These are phyloP conservation scores for Onychomys arenicola DNA, from an alignment of 2,797 vertebrate genomes.

Conservation along the genomic window DNA sequence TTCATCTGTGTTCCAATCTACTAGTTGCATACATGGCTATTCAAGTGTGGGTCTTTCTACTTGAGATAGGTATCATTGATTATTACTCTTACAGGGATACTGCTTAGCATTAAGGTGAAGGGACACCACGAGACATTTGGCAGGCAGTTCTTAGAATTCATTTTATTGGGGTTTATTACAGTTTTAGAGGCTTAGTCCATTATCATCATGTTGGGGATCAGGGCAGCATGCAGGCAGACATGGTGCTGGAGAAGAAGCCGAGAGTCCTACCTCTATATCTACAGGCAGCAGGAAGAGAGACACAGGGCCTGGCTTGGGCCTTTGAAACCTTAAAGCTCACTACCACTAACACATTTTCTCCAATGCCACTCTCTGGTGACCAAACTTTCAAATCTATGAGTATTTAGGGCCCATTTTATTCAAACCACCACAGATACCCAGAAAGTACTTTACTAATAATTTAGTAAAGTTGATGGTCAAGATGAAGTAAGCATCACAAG, in stretches of 20 bases:
- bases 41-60: not conserved
- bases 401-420: not conserved
- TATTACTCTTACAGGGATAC: not conserved
- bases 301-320: not conserved
- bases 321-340: not conserved
- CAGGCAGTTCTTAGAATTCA: not conserved
- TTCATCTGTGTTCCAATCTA: not conserved
- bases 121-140: not conserved
- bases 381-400: not conserved
- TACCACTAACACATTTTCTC: not conserved
- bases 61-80: not conserved
- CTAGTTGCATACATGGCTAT: not conserved
- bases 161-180: too few relatives aligned
- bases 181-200: not conserved
- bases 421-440: not conserved
- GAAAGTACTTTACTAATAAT: not conserved
- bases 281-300: not conserved
- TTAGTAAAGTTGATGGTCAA: not conserved
- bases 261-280: not conserved
- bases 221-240: not conserved
- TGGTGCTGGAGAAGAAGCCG: not conserved
- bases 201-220: too few relatives aligned
- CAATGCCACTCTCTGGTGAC: not conserved
- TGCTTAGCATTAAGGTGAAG: not conserved
- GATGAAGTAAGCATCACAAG: not conserved